Base-by-base conservation (phyloP, 1,140 invertebrate genomes). In the Riptortus pedestris region DNA sequence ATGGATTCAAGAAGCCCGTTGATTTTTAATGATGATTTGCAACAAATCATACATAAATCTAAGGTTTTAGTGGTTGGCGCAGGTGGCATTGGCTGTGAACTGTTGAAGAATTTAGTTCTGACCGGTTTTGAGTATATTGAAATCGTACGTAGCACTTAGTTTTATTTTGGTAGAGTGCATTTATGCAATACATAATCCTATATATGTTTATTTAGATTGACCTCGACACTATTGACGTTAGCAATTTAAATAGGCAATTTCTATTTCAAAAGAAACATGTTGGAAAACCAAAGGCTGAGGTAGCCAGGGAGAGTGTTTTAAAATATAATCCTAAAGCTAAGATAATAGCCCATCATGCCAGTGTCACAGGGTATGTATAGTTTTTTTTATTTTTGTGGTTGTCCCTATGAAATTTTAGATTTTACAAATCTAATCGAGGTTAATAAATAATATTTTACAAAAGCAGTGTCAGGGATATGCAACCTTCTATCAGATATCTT, bases 181-280 rank as follows among this genome's bases (percentile, higher is more conserved):
- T 51, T 51, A 18, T 51, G 48, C n/a, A 31, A 20, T 2, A 59
- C 2, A 3, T 2, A 51, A 9, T 7, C 9, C 48, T 51, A 9
- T 24, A 24, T 51, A 38, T 38, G 5, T 38, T 38, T 38, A 72
- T 71, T 66, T 75, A 98, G 95, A 96, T 99, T 78, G 97, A 99
- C 81, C 81, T 99, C 71, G 97, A 99, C 74, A 99, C 94, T 2
- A 99, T 99, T 73, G 96, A 99, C 79, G 89, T 99, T n/a, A 97
- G 93, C 75, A 99, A 99, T 74, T 79, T 99, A 33, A 99, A 99
- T 75, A 81, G 97, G 16, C 97, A 99, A 74, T 99, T 99, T 77
- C 75, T 99, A 2, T 99, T 99, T 74, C 88, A 94, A 72, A 93
- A 93, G 71, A 87, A 96, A 72, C 96, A 99, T 83, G 94, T 99